These are phyloP conservation scores for Conomelus anceps DNA, from an alignment of 2,888 invertebrate species.

Conservation along the genomic window DNA sequence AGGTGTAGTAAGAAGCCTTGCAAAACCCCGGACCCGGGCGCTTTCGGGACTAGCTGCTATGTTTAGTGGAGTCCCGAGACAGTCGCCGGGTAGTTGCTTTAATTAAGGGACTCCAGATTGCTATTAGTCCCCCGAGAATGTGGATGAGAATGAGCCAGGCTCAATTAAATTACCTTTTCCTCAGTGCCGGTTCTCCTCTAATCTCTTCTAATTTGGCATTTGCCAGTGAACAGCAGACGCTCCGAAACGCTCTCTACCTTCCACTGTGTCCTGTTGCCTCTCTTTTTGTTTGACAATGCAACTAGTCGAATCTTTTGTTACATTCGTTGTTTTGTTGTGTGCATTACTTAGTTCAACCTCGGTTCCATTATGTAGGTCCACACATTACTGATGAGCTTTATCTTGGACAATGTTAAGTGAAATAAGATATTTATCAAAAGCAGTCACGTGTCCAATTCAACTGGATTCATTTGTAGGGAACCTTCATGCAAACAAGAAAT, in stretches of 20 bases:
- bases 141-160: background rate
- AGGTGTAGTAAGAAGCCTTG: background rate
- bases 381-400: background rate
- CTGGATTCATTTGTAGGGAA: too few relatives aligned
- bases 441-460: too few relatives aligned
- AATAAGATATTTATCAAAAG: background rate
- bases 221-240: background rate
- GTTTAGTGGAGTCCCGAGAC: background rate
- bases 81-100: conserved; percentile 1
- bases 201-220: conserved; percentile 8
- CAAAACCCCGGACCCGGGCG: background rate
- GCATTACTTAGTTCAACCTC: too few relatives aligned
- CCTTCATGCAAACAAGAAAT: too few relatives aligned
- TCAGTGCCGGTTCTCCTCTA: conserved; percentile 1
- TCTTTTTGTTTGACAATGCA: background rate
- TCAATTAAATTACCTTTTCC: conserved; percentile 14
- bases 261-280: too few relatives aligned
- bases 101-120: conserved; percentile 11
- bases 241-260: background rate
- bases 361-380: background rate
- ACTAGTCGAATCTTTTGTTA: background rate
- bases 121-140: conserved; percentile 11
- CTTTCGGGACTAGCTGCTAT: too few relatives aligned
- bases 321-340: background rate
- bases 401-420: background rate